Evolutionary conservation across 2,888 invertebrate genomes (phyloP).

Genomic region (Xestia c-nigrum): DNA sequence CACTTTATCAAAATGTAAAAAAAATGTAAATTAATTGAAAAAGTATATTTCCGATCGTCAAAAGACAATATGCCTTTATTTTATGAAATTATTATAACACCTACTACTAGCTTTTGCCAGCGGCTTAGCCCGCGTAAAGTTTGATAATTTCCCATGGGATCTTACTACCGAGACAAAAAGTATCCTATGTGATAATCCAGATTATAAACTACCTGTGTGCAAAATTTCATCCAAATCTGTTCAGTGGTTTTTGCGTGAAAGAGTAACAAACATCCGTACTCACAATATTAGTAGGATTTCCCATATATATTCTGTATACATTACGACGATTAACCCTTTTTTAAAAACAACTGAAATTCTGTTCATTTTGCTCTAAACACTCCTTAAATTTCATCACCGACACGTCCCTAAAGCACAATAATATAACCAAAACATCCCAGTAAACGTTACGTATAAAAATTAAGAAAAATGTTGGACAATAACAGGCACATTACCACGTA

Average conservation of each 20-base stretch:
- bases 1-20: background rate
- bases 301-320: too few relatives aligned
- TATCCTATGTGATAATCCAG: too few relatives aligned
- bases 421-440: conserved; percentile 30
- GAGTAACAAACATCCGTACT: too few relatives aligned
- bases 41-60: background rate
- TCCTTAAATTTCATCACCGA: conserved; percentile 18
- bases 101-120: too few relatives aligned
- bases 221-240: too few relatives aligned
- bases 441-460: conserved; percentile 46
- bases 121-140: too few relatives aligned
- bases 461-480: conserved; percentile 54
- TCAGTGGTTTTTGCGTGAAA: too few relatives aligned
- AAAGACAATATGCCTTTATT: background rate
- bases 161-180: too few relatives aligned
- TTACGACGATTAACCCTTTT: background rate
- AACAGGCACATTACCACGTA: conserved; percentile 54
- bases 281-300: too few relatives aligned
- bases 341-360: background rate
- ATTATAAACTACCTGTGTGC: too few relatives aligned
- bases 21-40: background rate
- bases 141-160: too few relatives aligned
- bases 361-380: background rate
- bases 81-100: background rate
- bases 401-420: conserved; percentile 20